A percentile compares a stretch with the other conserved stretches of the same genome.
Evolutionary conservation across 2,888 invertebrate species (phyloP).

Genomic region (Alloplasta piceator): DNA sequence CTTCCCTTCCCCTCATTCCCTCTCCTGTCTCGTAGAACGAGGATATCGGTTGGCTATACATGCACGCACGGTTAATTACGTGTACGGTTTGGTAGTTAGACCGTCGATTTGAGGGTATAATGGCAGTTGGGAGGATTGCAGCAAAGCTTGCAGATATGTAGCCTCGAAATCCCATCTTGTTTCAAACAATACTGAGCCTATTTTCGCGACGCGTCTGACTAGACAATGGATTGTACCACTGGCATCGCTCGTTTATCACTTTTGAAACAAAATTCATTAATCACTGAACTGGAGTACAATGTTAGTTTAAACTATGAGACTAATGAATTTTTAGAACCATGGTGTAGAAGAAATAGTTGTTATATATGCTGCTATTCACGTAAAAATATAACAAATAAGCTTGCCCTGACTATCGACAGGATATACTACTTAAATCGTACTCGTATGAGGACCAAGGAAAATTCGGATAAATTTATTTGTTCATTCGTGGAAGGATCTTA

Average conservation of each 20-base stretch:
- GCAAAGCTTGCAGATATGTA: slow-evolving; percentile 15
- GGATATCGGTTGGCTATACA: slow-evolving; percentile 32
- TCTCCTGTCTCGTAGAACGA: neutral
- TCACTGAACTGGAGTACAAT: neutral
- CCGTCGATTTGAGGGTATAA: slow-evolving; percentile 32
- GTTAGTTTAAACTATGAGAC: too few relatives aligned
- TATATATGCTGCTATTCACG: too few relatives aligned
- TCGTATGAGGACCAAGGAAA: neutral
- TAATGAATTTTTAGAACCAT: too few relatives aligned
- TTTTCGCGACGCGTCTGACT: slow-evolving; percentile 19
- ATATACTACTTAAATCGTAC: slow-evolving; percentile 36
- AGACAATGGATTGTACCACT: slow-evolving; percentile 24
- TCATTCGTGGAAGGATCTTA: slow-evolving; percentile 1
- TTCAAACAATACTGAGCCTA: slow-evolving; percentile 23
- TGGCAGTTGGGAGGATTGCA: slow-evolving; percentile 27
- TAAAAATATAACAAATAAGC: too few relatives aligned
- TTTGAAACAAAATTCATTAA: neutral
- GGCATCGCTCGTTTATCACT: neutral
- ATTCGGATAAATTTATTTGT: slow-evolving; percentile 7
- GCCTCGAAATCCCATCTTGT: slow-evolving; percentile 42
- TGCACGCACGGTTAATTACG: slow-evolving; percentile 41
- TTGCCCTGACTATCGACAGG: neutral
- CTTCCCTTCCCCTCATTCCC: neutral
- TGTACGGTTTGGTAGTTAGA: slow-evolving; percentile 36
- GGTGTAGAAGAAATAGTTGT: neutral